These are phyloP conservation scores for Nannospalax galili DNA, from an alignment of 2,113 vertebrate genomes.

Conservation along the genomic window DNA sequence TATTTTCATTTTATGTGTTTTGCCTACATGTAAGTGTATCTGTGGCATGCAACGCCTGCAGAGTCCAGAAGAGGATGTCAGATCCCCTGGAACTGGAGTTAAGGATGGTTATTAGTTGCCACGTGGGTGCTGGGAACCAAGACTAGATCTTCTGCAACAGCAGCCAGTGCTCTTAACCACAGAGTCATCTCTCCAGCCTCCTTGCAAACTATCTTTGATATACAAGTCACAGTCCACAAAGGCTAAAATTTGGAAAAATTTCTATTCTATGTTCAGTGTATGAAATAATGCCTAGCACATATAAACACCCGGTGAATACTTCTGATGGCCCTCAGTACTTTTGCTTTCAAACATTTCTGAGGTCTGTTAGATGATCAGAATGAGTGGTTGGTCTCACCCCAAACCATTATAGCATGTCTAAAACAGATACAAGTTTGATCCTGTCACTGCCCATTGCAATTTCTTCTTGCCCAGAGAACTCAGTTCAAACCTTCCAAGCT, in stretches of 20 bases:
- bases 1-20: not conserved
- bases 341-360: slow-evolving; percentile 40
- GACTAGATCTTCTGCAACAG: too few relatives aligned
- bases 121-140: too few relatives aligned
- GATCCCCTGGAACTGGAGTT: too few relatives aligned
- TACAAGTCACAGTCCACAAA: not conserved
- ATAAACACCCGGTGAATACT: not conserved
- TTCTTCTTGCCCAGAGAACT: not conserved
- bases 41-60: not conserved
- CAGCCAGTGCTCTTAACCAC: too few relatives aligned
- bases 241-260: slow-evolving; percentile 14
- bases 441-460: not conserved
- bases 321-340: not conserved
- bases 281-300: not conserved
- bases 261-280: not conserved
- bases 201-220: not conserved
- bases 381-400: not conserved
- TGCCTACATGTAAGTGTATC: not conserved
- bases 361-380: not conserved
- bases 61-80: too few relatives aligned
- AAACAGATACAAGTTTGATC: not conserved
- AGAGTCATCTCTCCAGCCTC: not conserved
- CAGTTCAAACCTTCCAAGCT: not conserved
- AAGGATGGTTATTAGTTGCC: too few relatives aligned
- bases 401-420: not conserved